Percentiles rank a stretch among this genome's conserved stretches.
Evolutionary conservation across 1,140 invertebrate species (phyloP).

Genomic region (Anadara kagoshimensis): DNA sequence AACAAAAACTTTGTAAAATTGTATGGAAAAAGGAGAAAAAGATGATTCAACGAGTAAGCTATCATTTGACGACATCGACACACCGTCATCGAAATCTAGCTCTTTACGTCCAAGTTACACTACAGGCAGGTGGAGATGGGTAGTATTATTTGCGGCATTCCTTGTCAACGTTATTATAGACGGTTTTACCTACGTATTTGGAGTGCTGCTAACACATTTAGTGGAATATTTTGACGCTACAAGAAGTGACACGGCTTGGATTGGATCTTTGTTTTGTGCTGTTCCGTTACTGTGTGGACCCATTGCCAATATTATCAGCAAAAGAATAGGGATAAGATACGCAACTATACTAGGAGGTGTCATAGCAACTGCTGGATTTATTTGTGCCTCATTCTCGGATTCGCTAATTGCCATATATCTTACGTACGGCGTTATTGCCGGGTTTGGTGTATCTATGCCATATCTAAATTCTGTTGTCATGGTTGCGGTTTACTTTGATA

Average conservation of each 20-base stretch:
- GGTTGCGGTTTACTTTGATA: conserved; percentile 89
- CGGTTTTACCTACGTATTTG: conserved; percentile 78
- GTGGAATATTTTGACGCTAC: conserved; percentile 87
- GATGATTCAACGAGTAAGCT: too few species aligned
- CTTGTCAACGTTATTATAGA: conserved; percentile 94
- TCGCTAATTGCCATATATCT: conserved; percentile 80
- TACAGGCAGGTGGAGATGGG: conserved; percentile 85
- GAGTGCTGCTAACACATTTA: conserved; percentile 79
- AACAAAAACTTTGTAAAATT: too few species aligned
- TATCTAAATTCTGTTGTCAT: conserved; percentile 81
- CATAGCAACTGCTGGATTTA: conserved; percentile 85
- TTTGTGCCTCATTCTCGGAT: conserved; percentile 81
- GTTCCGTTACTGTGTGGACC: conserved; percentile 83
- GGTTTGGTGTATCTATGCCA: conserved; percentile 89
- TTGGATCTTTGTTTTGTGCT: conserved; percentile 66
- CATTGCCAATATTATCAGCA: conserved; percentile 89
- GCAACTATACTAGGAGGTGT: conserved; percentile 84
- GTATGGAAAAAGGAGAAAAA: too few species aligned
- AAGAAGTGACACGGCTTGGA: conserved; percentile 91
- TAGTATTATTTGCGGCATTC: conserved; percentile 87
- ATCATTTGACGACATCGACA: too few species aligned
- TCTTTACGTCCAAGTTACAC: too few species aligned
- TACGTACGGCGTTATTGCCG: conserved; percentile 89
- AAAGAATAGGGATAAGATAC: conserved; percentile 85
- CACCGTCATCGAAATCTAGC: too few species aligned